Percentiles rank a stretch among this genome's conserved stretches.
Evolutionary conservation across 2,113 vertebrate species (phyloP).

Genomic region (Bos indicus): DNA sequence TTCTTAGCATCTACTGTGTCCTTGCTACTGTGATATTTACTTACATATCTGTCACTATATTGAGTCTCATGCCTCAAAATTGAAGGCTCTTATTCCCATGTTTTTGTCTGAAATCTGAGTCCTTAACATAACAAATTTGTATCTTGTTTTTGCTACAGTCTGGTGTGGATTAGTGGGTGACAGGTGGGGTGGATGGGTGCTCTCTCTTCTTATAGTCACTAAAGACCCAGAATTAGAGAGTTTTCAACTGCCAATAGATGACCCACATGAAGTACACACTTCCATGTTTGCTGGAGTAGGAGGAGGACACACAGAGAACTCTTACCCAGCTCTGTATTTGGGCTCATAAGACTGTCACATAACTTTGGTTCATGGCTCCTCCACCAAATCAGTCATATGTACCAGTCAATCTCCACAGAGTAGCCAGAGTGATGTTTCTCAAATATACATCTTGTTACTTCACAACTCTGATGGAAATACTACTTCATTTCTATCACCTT

Average conservation of each 20-base stretch:
- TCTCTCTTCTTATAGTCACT: neutral
- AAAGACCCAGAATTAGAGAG: neutral
- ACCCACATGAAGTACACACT: neutral
- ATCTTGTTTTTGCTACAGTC: neutral
- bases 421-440: neutral
- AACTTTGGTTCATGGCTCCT: neutral
- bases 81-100: neutral
- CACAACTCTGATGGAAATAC: neutral
- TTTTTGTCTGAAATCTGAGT: neutral
- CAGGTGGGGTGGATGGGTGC: neutral
- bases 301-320: neutral
- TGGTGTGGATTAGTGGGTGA: neutral
- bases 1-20: neutral
- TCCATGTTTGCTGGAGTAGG: neutral
- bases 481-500: neutral
- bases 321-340: neutral
- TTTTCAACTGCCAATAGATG: neutral
- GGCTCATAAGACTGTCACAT: accelerated
- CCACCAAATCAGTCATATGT: neutral
- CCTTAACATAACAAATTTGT: neutral
- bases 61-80: neutral
- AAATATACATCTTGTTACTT: neutral
- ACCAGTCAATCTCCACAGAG: neutral
- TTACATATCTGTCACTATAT: neutral
- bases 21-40: neutral